Conservation (phyloP, 2,888 invertebrate genomes). For the Polyploca ridens region DNA sequence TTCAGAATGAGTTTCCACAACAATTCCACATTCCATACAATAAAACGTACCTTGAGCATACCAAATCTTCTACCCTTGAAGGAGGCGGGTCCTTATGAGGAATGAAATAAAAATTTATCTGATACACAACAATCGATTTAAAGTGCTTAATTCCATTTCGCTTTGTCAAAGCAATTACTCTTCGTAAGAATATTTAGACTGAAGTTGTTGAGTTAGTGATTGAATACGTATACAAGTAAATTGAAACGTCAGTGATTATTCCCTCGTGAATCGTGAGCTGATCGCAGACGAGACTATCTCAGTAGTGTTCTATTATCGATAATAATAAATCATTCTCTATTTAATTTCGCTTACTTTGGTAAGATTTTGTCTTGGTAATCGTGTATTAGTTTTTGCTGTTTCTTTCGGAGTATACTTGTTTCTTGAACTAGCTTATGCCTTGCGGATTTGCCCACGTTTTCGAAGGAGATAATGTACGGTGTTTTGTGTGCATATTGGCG, state of each 20-base stretch:
- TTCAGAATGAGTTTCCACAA: too few relatives aligned
- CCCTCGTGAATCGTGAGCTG: not conserved
- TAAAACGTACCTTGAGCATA: too few relatives aligned
- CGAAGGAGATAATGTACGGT: too few relatives aligned
- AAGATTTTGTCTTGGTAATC: not conserved
- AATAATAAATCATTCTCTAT: conserved; percentile 1
- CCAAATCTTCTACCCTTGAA: too few relatives aligned
- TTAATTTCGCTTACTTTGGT: not conserved
- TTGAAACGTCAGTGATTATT: conserved; percentile 6
- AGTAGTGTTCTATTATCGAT: not conserved
- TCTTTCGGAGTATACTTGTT: not conserved
- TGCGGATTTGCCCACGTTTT: too few relatives aligned
- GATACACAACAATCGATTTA: not conserved
- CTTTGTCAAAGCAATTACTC: not conserved
- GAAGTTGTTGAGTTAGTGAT: not conserved
- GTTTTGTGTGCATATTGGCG: too few relatives aligned
- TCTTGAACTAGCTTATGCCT: too few relatives aligned
- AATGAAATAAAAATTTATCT: too few relatives aligned
- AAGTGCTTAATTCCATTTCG: too few relatives aligned
- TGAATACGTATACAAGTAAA: not conserved
- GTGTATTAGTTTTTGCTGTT: not conserved
- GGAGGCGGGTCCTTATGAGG: too few relatives aligned
- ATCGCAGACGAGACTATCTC: not conserved
- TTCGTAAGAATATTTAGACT: not conserved
- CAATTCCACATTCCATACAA: too few relatives aligned